Evolutionary conservation across 1,140 invertebrate genomes (phyloP).

Genomic region (Laodelphax striatellus): DNA sequence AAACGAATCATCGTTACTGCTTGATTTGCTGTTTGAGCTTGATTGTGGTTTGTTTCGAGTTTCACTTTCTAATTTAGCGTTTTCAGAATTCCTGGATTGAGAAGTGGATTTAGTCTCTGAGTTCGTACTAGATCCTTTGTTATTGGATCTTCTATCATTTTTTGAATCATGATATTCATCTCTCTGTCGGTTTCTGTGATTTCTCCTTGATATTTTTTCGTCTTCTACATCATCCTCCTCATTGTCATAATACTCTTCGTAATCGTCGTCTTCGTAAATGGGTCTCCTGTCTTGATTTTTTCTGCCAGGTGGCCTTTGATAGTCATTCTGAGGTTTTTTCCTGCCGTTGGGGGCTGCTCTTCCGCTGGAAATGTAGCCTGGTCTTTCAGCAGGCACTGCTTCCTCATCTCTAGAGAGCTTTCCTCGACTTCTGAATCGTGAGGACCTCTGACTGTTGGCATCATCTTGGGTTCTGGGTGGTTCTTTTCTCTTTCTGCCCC

Average conservation of each 20-base stretch:
- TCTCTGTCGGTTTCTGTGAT: constrained; percentile 2
- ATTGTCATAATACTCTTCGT: constrained; percentile 15
- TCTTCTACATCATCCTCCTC: constrained; percentile 10
- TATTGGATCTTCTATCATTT: background rate
- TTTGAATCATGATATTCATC: constrained; percentile 11
- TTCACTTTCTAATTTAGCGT: background rate
- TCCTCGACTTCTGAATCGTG: background rate
- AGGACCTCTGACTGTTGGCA: background rate
- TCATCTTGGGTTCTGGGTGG: constrained; percentile 14
- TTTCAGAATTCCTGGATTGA: background rate
- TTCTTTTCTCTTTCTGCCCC: constrained; percentile 14
- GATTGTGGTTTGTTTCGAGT: background rate
- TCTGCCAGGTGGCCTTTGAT: constrained; percentile 1
- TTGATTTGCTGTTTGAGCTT: background rate
- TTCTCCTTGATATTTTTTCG: constrained; percentile 3
- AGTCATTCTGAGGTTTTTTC: constrained; percentile 1
- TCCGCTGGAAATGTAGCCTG: constrained; percentile 12
- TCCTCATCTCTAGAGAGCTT: constrained; percentile 11
- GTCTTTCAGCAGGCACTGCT: constrained; percentile 15
- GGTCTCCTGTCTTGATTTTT: constrained; percentile 4
- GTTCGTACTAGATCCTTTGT: background rate
- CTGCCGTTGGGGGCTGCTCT: background rate
- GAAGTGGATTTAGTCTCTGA: background rate
- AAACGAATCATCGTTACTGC: background rate
- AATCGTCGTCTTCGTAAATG: constrained; percentile 16